phyloP scores from a whole-genome alignment of 2,113 vertebrate species.

The Coptodon bakossiorum region DNA sequence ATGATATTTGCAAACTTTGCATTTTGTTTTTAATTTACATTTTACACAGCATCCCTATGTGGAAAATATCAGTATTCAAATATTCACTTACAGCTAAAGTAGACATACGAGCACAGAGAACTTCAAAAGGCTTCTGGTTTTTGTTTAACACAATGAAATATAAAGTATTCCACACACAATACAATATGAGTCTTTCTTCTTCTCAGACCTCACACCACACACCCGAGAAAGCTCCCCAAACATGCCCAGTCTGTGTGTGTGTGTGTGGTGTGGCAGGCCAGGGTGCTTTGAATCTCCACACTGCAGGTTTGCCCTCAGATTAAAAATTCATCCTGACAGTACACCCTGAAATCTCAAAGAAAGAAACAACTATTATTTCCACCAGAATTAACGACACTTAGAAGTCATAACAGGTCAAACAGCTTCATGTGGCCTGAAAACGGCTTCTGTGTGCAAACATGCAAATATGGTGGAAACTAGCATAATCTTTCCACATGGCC shows the following conservation, averaged over 20 bases:
- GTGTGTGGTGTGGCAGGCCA: background rate
- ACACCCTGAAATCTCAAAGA: background rate
- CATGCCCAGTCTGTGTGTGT: background rate
- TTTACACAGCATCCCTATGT: background rate
- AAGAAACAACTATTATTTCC: background rate
- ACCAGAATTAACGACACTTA: background rate
- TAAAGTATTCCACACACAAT: background rate
- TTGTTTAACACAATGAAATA: background rate
- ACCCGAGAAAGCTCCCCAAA: conserved; percentile 5
- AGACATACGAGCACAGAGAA: background rate
- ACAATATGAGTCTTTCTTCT: background rate
- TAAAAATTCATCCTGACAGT: background rate
- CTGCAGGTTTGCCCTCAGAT: background rate
- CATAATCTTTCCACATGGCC: background rate
- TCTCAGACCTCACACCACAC: background rate
- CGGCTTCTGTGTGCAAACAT: background rate
- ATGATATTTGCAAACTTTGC: background rate
- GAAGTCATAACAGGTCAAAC: background rate
- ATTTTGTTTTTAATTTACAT: background rate
- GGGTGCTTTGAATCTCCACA: background rate
- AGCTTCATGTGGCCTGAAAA: background rate
- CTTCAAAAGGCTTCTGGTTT: background rate
- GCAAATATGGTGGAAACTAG: background rate
- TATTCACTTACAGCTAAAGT: background rate
- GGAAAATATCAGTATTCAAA: background rate